Evolutionary conservation across 2,113 vertebrate genomes (phyloP), one percentile per base, ranked within the genome.

Genomic region (Colossoma macropomum): DNA sequence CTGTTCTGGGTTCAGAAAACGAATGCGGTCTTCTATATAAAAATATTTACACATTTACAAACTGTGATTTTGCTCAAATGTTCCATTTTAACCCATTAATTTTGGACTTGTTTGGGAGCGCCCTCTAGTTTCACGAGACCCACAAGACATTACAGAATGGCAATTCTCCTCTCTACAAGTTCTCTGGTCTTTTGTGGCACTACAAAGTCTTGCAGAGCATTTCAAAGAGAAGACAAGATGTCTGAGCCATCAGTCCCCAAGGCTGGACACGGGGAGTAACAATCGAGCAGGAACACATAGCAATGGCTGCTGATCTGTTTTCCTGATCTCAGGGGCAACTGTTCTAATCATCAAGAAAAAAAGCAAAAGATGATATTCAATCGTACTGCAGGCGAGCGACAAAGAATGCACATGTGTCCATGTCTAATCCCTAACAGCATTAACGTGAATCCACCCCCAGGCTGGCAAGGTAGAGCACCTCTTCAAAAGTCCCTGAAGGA

Each of bases 401-500:
- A 38, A 25, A n/a, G 23, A 71, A 41, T 41, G 4, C 11, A 34
- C 28, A n/a, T 52, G 21, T 65, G 41, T 3, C 80, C 80, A 54
- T 75, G 60, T 75, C 80, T 81, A 81, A 81, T 82, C 45, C 52
- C 50, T 75, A 66, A 81, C 45, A 66, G 71, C 2, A 38, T 80
- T 72, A 73, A 74, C 66, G 27, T 66, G 23, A 68, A 75, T 82
- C n/a, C 62, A 19, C 8, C 41, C 79, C 70, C n/a, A 4, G 27
- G 69, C n/a, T 50, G 59, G 48, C 45, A 74, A 23, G 16, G 38
- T 21, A 23, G 19, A 21, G 11, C 27, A 81, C 27, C 4, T 66
- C 59, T 25, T 70, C 30, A 5, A 45, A 71, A 45, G 68, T 25
- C 68, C 38, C 68, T n/a, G 13, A 71, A 71, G 68, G 23, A n/a